Evolutionary conservation across 2,113 vertebrate species (phyloP).

Genomic region (Hymenochirus boettgeri): DNA sequence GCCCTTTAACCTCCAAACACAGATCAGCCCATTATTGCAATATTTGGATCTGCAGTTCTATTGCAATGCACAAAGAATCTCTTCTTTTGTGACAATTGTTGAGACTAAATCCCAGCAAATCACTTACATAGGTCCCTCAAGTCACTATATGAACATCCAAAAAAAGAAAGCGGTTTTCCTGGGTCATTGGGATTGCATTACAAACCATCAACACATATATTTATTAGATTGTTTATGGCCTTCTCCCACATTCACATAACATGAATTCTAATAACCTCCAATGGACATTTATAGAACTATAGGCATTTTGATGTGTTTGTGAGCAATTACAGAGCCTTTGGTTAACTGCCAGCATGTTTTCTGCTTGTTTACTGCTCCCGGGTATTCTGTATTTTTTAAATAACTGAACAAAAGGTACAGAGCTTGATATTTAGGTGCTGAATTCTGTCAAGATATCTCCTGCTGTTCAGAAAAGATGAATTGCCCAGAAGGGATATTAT

Average conservation of each 20-base stretch:
- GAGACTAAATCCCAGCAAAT: constrained; percentile 28
- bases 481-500: constrained; percentile 24
- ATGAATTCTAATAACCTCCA: constrained; percentile 25
- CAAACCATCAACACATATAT: constrained; percentile 34
- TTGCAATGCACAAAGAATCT: constrained; percentile 14
- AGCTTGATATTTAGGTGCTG: constrained; percentile 13
- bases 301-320: constrained; percentile 11
- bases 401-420: constrained; percentile 5
- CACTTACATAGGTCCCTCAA: constrained; percentile 21
- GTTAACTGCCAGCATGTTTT: constrained; percentile 23
- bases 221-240: constrained; percentile 30
- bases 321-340: constrained; percentile 17
- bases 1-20: background rate
- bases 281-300: constrained; percentile 24
- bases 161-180: constrained; percentile 31
- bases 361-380: constrained; percentile 9
- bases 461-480: constrained; percentile 18
- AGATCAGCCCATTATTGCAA: constrained; percentile 3
- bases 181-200: constrained; percentile 36
- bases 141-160: constrained; percentile 30
- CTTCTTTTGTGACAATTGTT: constrained; percentile 19
- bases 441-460: constrained; percentile 4
- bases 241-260: constrained; percentile 19
- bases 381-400: constrained; percentile 8
- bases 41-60: constrained; percentile 9